These are phyloP conservation scores for Scortum barcoo DNA, from an alignment of 2,113 vertebrate species.

Conservation along the genomic window DNA sequence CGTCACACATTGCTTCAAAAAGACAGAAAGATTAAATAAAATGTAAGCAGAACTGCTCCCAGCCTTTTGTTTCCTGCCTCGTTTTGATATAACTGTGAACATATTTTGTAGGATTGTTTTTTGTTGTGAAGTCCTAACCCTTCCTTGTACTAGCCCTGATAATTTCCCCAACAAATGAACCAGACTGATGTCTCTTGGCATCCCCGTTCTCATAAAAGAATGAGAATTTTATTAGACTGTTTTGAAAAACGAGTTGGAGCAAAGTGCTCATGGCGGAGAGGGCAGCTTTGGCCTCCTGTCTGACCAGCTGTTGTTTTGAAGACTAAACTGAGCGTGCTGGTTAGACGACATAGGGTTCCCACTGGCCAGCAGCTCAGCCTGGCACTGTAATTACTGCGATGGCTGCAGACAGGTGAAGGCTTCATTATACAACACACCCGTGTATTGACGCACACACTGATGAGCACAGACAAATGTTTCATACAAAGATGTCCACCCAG, in stretches of 20 bases:
- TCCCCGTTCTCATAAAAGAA: slow-evolving; percentile 2
- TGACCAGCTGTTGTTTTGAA: slow-evolving; percentile 79
- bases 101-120: neutral
- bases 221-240: slow-evolving; percentile 21
- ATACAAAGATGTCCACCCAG: slow-evolving; percentile 20
- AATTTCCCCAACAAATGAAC: neutral
- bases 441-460: slow-evolving; percentile 17
- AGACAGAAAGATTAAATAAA: neutral
- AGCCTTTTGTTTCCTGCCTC: neutral
- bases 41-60: neutral
- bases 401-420: slow-evolving; percentile 72
- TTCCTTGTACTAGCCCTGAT: neutral
- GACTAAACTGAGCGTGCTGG: slow-evolving; percentile 51
- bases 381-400: slow-evolving; percentile 60
- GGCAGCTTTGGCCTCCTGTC: slow-evolving; percentile 38
- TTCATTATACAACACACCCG: slow-evolving; percentile 49
- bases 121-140: neutral
- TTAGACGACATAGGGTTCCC: slow-evolving; percentile 50
- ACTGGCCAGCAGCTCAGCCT: slow-evolving; percentile 48
- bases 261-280: slow-evolving; percentile 27
- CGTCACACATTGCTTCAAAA: neutral
- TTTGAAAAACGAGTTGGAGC: slow-evolving; percentile 32
- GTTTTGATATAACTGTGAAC: neutral
- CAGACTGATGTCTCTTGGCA: neutral
- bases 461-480: slow-evolving; percentile 3